These are phyloP conservation scores for Neoascia interrupta DNA, from an alignment of 2,888 invertebrate species.

Conservation along the genomic window DNA sequence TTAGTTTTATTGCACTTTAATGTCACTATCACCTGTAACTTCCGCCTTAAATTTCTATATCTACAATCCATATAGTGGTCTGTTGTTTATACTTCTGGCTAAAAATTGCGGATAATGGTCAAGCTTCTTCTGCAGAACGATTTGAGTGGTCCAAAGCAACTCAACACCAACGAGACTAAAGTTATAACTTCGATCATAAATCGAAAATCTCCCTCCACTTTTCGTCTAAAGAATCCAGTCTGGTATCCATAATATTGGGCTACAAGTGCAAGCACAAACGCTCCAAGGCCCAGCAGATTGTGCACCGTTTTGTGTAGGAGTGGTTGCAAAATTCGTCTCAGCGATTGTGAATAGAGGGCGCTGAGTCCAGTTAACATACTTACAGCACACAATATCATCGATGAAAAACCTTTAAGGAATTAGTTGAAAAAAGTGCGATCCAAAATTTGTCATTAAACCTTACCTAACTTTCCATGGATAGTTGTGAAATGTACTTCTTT, in stretches of 20 bases:
- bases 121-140: slow-evolving; percentile 72
- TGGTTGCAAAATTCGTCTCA: slow-evolving; percentile 71
- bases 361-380: slow-evolving; percentile 74
- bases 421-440: too few relatives aligned
- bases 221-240: slow-evolving; percentile 72
- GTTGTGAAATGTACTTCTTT: slow-evolving; percentile 70
- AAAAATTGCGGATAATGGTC: slow-evolving; percentile 22
- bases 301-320: slow-evolving; percentile 75
- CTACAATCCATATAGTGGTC: too few relatives aligned
- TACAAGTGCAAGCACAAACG: slow-evolving; percentile 74
- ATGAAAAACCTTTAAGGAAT: too few relatives aligned
- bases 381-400: slow-evolving; percentile 73
- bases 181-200: slow-evolving; percentile 73
- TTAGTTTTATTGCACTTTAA: too few relatives aligned
- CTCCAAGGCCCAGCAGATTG: slow-evolving; percentile 73
- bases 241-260: slow-evolving; percentile 76
- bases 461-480: slow-evolving; percentile 69
- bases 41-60: too few relatives aligned
- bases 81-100: too few relatives aligned
- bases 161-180: slow-evolving; percentile 72
- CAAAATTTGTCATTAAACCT: background rate
- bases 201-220: slow-evolving; percentile 71
- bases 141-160: slow-evolving; percentile 74
- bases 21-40: too few relatives aligned
- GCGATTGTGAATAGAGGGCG: slow-evolving; percentile 71